These are phyloP conservation scores for Lasioglossum figueresi DNA, from an alignment of 2,888 invertebrate genomes.

Conservation along the genomic window DNA sequence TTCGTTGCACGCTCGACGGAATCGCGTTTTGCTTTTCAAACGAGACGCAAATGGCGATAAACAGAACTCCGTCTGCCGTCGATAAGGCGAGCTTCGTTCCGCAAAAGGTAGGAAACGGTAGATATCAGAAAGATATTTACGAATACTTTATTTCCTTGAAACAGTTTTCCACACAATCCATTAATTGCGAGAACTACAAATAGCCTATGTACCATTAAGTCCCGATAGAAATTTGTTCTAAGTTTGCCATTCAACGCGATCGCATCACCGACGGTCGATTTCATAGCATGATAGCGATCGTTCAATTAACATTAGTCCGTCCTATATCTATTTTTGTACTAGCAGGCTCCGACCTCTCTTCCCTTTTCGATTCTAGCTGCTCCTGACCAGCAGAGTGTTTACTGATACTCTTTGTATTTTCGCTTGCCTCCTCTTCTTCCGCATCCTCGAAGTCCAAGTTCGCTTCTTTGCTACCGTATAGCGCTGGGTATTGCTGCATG, in stretches of 20 bases:
- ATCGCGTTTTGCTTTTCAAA: background rate
- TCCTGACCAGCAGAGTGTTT: slow-evolving; percentile 6
- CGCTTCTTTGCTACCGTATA: slow-evolving; percentile 90
- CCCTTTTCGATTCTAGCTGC: slow-evolving; percentile 22
- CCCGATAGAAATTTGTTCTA: slow-evolving; percentile 49
- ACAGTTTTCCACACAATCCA: slow-evolving; percentile 33
- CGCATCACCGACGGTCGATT: slow-evolving; percentile 17
- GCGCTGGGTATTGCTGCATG: slow-evolving; percentile 93
- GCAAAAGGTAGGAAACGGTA: slow-evolving; percentile 16
- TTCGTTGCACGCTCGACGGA: background rate
- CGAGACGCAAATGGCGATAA: too few species aligned
- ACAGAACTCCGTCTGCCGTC: background rate
- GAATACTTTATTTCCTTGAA: slow-evolving; percentile 51
- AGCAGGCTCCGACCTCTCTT: slow-evolving; percentile 26
- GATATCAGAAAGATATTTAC: slow-evolving; percentile 23
- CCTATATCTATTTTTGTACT: slow-evolving; percentile 57
- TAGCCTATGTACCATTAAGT: slow-evolving; percentile 54
- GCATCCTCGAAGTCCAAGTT: slow-evolving; percentile 85
- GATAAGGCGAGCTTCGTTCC: background rate
- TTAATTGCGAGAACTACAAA: slow-evolving; percentile 28
- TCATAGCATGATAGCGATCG: slow-evolving; percentile 1
- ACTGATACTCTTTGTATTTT: background rate
- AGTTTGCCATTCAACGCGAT: slow-evolving; percentile 2
- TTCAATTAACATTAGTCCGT: slow-evolving; percentile 56
- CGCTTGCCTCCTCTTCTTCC: slow-evolving; percentile 30